These are phyloP conservation scores for Taenaris catops DNA, from an alignment of 2,888 invertebrate species.

Conservation along the genomic window DNA sequence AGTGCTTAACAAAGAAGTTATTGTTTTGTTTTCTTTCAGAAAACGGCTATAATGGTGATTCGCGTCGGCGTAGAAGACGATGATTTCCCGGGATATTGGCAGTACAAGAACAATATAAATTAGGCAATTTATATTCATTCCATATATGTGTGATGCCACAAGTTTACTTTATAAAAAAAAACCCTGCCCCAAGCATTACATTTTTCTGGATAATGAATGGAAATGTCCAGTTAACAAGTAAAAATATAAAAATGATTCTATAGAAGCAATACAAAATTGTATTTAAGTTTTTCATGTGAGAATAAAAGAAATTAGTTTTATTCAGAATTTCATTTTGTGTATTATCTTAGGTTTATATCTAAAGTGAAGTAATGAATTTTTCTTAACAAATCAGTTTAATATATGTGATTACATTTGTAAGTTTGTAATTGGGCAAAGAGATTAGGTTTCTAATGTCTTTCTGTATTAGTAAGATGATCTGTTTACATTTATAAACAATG, in stretches of 20 bases:
- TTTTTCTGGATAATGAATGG: too few relatives aligned
- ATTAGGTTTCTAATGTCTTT: too few relatives aligned
- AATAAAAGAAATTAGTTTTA: conserved; percentile 8
- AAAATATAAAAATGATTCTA: too few relatives aligned
- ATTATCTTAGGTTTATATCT: too few relatives aligned
- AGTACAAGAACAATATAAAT: conserved; percentile 28
- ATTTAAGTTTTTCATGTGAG: conserved; percentile 10
- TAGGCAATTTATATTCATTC: conserved; percentile 39
- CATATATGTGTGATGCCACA: conserved; percentile 28
- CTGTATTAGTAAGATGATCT: too few relatives aligned
- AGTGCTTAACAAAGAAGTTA: too few relatives aligned
- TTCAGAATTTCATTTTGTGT: neutral
- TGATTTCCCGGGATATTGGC: conserved; percentile 34
- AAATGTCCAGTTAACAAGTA: too few relatives aligned
- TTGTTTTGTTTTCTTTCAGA: conserved; percentile 53
- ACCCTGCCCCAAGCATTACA: conserved; percentile 1
- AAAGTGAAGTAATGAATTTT: too few relatives aligned
- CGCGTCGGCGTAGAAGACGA: conserved; percentile 69
- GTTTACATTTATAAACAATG: too few relatives aligned
- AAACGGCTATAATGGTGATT: conserved; percentile 71
- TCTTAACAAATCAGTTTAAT: too few relatives aligned
- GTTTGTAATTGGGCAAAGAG: too few relatives aligned
- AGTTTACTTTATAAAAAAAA: conserved; percentile 7
- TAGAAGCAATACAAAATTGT: conserved; percentile 15
- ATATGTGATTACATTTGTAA: too few relatives aligned